Conservation (phyloP, 2,797 vertebrate species). For the Perdix hodgsoniae region DNA sequence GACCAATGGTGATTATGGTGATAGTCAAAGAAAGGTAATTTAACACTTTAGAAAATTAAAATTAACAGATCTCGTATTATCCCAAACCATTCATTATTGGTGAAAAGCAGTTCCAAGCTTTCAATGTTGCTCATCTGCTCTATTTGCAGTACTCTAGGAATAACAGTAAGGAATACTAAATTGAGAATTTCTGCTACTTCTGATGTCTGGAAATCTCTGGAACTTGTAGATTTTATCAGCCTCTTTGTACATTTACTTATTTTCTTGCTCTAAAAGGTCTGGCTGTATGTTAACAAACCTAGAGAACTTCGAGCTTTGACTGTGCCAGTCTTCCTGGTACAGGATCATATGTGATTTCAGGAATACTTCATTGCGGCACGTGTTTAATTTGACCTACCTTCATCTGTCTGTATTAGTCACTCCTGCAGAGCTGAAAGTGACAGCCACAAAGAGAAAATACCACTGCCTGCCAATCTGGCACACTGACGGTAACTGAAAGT, state of each 20-base stretch:
- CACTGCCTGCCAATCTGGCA: constrained; percentile 15
- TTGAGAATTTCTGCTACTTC: not conserved
- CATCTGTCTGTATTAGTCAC: constrained; percentile 18
- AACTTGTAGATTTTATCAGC: constrained; percentile 19
- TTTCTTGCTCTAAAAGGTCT: constrained; percentile 16
- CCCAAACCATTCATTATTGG: not conserved
- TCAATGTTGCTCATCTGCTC: not conserved
- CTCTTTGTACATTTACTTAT: constrained; percentile 27
- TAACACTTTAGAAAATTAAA: constrained; percentile 9
- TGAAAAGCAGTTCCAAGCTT: not conserved
- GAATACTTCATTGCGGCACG: not conserved
- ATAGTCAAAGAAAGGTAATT: not conserved
- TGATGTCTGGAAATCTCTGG: not conserved
- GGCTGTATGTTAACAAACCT: not conserved
- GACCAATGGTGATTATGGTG: not conserved
- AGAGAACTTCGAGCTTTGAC: not conserved
- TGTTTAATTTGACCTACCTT: constrained; percentile 31
- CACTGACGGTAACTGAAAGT: not conserved
- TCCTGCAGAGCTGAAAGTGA: not conserved
- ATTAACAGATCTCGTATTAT: not conserved
- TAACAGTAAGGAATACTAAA: not conserved
- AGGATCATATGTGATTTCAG: not conserved
- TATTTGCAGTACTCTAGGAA: constrained; percentile 10
- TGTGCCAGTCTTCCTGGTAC: too few species aligned
- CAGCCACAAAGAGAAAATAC: constrained; percentile 44